Base-by-base conservation (phyloP, 2,888 invertebrate genomes). In the Pyrocoelia pectoralis region DNA sequence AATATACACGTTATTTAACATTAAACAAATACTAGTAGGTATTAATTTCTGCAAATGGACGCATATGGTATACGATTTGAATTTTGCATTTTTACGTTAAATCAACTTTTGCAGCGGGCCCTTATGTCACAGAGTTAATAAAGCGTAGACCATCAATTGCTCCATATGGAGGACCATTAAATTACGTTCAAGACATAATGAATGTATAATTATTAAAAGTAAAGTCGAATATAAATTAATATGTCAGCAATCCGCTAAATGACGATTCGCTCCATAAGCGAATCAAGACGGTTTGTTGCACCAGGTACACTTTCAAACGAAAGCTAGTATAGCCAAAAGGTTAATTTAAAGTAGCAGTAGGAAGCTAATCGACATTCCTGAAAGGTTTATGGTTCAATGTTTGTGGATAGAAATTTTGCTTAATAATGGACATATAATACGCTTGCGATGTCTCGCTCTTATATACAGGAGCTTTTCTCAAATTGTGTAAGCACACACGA, bases 121-220 rank as follows among this genome's bases (percentile, higher is more conserved):
- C 71, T 71, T 71, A 71, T 46, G 56, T 63, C 51, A 46, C 55
- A 38, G 50, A 61, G 61, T 54, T 60, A 56, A 66, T 66, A 52
- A 50, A 57, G 56, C 58, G 66, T 58, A 62, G 56, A 54, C 58
- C 66, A 62, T 64, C 65, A 41, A 50, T 46, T 46, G 43, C 56
- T 56, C 43, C 67, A 70, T 68, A 68, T 68, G 69, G 68, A 61
- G 58, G 53, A 62, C 56, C 65, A 66, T 68, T 68, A 69, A 68
- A 60, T 63, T 61, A 65, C 57, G 50, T 64, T 51, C 40, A 43
- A 60, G 69, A 69, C 68, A 71, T 71, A 71, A 71, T 71, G 71
- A 69, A 67, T 61, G 67, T 59, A 67, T 71, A 71, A 71, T 71
- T 70, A 70, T n/a, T n/a, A n/a, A n/a, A n/a, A n/a, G n/a, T n/a